phyloP scores from a whole-genome alignment of 2,113 vertebrate species.

The Serilophus lunatus region DNA sequence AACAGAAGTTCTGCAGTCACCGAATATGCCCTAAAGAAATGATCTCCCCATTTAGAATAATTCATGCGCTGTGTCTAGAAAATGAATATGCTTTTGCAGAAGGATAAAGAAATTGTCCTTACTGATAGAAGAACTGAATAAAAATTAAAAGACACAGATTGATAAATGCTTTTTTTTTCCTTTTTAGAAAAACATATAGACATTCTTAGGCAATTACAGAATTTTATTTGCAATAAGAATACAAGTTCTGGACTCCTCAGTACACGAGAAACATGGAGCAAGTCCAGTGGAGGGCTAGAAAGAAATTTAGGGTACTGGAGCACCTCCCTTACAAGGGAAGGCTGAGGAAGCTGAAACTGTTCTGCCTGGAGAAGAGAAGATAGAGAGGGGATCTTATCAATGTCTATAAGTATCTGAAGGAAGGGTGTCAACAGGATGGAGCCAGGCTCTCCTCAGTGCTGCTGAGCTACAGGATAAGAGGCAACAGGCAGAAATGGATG shows the following conservation, averaged over 20 bases:
- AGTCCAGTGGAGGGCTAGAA: not conserved
- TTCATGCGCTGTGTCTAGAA: conserved; percentile 9
- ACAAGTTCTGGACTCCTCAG: not conserved
- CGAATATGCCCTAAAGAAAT: not conserved
- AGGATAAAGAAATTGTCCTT: not conserved
- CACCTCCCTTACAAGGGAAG: rapidly evolving
- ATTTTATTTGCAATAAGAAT: not conserved
- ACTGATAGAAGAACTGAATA: not conserved
- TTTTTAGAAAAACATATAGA: no score
- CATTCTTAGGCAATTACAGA: not conserved
- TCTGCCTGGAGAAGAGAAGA: not conserved
- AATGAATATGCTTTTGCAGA: conserved; percentile 15
- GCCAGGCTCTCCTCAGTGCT: not conserved
- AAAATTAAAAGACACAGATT: not conserved
- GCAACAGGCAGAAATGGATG: not conserved
- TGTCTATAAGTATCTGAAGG: not conserved
- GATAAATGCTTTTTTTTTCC: not conserved
- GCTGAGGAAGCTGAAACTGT: not conserved
- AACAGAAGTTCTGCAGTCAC: conserved; percentile 17
- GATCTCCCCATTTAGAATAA: not conserved
- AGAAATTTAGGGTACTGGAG: not conserved
- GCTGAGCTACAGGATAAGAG: not conserved
- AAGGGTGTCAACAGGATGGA: not conserved
- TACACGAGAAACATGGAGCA: not conserved
- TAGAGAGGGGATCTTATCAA: not conserved